These are phyloP conservation scores for Labroides dimidiatus DNA, from an alignment of 2,797 vertebrate species.

Conservation along the genomic window DNA sequence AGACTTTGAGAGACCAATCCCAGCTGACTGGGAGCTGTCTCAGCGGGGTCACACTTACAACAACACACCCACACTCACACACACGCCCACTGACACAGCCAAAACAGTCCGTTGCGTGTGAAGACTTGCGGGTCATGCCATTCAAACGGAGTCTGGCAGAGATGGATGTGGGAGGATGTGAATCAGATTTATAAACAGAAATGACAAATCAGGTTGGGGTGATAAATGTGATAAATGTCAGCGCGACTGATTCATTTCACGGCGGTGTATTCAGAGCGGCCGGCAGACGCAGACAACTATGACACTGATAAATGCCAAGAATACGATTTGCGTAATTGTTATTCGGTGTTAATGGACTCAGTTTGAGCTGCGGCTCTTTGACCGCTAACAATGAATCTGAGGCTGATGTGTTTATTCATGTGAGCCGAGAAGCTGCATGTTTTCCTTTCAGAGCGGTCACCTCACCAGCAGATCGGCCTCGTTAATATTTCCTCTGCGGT, in stretches of 20 bases:
- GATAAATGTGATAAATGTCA: conserved; percentile 67
- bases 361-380: conserved; percentile 13
- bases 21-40: conserved; percentile 33
- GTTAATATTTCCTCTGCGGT: conserved; percentile 6
- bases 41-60: conserved; percentile 25
- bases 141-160: conserved; percentile 45
- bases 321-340: conserved; percentile 56
- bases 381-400: conserved; percentile 11
- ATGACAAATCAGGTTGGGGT: conserved; percentile 39
- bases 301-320: conserved; percentile 68
- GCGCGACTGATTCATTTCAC: conserved; percentile 56
- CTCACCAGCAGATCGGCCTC: conserved; percentile 16
- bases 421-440: conserved; percentile 4
- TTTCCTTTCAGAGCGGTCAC: background rate
- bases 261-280: conserved; percentile 42
- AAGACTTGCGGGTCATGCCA: conserved; percentile 28
- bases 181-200: conserved; percentile 59
- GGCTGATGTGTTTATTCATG: conserved; percentile 14
- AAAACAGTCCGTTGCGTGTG: conserved; percentile 46
- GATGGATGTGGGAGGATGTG: conserved; percentile 48
- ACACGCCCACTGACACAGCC: conserved; percentile 11
- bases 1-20: conserved; percentile 32
- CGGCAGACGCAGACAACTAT: conserved; percentile 39
- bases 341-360: conserved; percentile 45
- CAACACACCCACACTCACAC: conserved; percentile 21